phyloP scores from a whole-genome alignment of 1,140 invertebrate genomes.

The Rhopalosiphum padi region DNA sequence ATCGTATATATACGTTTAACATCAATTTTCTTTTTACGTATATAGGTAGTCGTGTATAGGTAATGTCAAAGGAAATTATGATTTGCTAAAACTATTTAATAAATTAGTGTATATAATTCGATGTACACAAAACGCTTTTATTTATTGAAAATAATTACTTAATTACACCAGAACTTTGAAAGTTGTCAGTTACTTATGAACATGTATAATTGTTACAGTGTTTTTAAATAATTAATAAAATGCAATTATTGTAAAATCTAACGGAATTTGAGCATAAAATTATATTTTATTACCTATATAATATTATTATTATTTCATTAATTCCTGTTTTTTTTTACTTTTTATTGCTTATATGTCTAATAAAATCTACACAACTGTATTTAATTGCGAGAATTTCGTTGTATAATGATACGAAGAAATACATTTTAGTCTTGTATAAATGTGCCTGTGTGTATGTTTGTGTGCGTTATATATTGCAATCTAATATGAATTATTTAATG shows the following conservation, averaged over 20 bases:
- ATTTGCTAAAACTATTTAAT: not conserved
- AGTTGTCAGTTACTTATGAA: not conserved
- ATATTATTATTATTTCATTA: too few relatives aligned
- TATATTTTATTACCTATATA: too few relatives aligned
- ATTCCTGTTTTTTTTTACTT: not conserved
- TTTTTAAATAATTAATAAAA: not conserved
- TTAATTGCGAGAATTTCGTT: not conserved
- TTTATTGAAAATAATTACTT: not conserved
- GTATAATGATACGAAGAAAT: not conserved
- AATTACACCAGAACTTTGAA: not conserved
- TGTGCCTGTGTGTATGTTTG: not conserved
- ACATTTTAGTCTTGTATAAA: not conserved
- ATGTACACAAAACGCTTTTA: not conserved
- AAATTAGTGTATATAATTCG: not conserved
- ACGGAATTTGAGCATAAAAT: not conserved
- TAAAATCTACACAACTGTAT: not conserved
- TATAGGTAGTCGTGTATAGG: not conserved
- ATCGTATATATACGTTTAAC: not conserved
- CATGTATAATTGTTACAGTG: not conserved
- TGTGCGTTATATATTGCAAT: not conserved
- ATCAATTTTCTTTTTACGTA: not conserved
- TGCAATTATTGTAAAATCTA: not conserved
- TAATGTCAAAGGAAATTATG: not conserved
- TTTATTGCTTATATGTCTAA: not conserved
- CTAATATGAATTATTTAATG: not conserved